Conservation (phyloP, 1,140 invertebrate genomes). For the Nomia melanderi region DNA sequence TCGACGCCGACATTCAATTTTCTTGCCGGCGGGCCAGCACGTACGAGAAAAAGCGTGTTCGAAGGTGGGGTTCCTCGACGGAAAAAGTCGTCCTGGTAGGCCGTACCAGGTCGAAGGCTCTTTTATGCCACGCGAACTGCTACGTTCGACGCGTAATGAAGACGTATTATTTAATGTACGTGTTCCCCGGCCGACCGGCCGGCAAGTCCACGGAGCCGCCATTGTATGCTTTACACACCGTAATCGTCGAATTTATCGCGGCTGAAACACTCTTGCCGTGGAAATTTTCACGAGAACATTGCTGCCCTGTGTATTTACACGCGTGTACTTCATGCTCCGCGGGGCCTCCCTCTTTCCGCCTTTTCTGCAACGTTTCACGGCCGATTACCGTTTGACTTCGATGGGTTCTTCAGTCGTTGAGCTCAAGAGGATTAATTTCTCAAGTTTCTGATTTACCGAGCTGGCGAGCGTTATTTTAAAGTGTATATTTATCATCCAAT, state of each 20-base stretch:
- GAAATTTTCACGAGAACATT: background rate
- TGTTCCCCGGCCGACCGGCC: constrained; percentile 3
- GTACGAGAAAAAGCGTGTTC: constrained; percentile 17
- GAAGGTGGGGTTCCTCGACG: constrained; percentile 17
- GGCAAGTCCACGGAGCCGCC: background rate
- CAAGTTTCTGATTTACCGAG: no score
- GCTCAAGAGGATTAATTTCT: constrained; percentile 34
- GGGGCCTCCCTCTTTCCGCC: background rate
- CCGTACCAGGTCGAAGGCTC: constrained; percentile 40
- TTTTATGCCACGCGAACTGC: constrained; percentile 65
- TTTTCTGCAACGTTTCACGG: constrained; percentile 4
- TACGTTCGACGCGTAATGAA: constrained; percentile 63
- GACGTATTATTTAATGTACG: constrained; percentile 63
- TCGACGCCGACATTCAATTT: constrained; percentile 65
- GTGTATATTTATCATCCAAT: no score
- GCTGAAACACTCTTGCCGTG: background rate
- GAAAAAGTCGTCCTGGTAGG: constrained; percentile 54
- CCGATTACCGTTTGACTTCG: constrained; percentile 21
- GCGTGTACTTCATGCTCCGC: background rate
- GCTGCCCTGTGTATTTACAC: background rate
- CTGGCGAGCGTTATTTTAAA: no score
- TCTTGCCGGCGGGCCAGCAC: constrained; percentile 27
- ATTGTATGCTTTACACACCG: constrained; percentile 14
- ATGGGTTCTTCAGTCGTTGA: constrained; percentile 1
- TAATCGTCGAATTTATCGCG: constrained; percentile 29